Evolutionary conservation across 2,888 invertebrate species (phyloP).

Genomic region (Chrysolina oricalcia): DNA sequence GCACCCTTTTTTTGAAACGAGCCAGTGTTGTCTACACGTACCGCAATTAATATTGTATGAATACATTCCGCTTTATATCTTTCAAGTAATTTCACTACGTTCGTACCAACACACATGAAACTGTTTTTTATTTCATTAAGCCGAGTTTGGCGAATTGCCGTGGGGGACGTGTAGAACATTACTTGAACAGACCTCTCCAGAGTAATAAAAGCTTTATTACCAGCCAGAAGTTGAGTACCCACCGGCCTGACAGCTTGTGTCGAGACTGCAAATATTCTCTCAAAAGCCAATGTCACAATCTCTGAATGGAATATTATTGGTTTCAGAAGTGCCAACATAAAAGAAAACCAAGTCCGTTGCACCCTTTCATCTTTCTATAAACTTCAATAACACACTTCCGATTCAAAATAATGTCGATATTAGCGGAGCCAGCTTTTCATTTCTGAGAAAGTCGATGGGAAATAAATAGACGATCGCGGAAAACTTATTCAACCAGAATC

Average conservation of each 20-base stretch:
- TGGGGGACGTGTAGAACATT: conserved; percentile 57
- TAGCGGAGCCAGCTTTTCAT: conserved; percentile 46
- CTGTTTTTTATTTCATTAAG: conserved; percentile 55
- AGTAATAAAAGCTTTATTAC: conserved; percentile 59
- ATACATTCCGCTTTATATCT: not conserved
- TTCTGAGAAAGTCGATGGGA: conserved; percentile 38
- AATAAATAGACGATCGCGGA: conserved; percentile 39
- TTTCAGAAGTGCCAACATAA: conserved; percentile 51
- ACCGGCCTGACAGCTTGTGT: conserved; percentile 51
- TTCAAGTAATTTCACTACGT: not conserved
- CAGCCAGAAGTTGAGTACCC: conserved; percentile 46
- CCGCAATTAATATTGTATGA: not conserved
- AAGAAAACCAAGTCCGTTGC: conserved; percentile 52
- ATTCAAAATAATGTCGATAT: conserved; percentile 50
- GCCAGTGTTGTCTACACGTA: not conserved
- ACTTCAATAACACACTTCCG: conserved; percentile 51
- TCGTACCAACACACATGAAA: conserved; percentile 5
- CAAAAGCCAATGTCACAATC: conserved; percentile 55
- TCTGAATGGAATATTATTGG: conserved; percentile 57
- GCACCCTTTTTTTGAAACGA: too few species aligned
- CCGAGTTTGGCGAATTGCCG: conserved; percentile 58
- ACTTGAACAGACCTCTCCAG: conserved; percentile 56
- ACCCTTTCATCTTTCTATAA: conserved; percentile 48
- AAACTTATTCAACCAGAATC: conserved; percentile 36
- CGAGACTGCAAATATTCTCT: conserved; percentile 51